Base-by-base conservation (phyloP, 2,797 vertebrate genomes). In the Cossypha niveicapilla region DNA sequence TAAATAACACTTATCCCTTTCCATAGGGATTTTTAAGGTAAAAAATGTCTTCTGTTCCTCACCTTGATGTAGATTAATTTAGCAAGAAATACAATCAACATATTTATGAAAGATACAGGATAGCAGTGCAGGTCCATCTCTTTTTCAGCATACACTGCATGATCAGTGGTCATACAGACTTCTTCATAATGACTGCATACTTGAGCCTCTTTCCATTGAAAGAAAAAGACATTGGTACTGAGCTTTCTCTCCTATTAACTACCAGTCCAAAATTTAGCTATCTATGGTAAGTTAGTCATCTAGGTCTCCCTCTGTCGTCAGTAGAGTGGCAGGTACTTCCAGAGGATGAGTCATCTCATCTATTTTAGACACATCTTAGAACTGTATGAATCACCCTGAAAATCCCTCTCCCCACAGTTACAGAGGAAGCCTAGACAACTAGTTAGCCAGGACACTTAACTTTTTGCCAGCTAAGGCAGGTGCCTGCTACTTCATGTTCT, bases 301-400 rank as follows among this genome's bases (percentile, higher is more conserved):
- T 92, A 96, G 92, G 92, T 96, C 92, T 96, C 92, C 94, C 92
- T 96, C 91, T 88, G 84, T 47, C 48, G 18, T 94, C 92, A 96
- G 60, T 18, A 53, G 77, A 92, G 84, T 91, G 88, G 86, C 96
- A 96, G 93, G 93, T 92, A 96, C 94, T 89, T 95, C 88, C 88
- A 95, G 58, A 70, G 71, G 53, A 76, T 96, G 91, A 96, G 56
- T 96, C 94, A 96, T 30, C 54, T 76, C 67, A 32, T 94, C 96
- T 95, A 92, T 96, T 96, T 96, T 76, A 91, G 93, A 96, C 58
- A 85, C 34, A 3, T 95, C 77, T 94, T 41, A 79, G 86, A 94
- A 76, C 84, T 70, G 63, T 8, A 76, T 96, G 94, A 96, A 95
- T 96, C 92, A 94, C 71, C n/a, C 86, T 67, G 77, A 93, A 96